Percentiles rank a stretch among this genome's conserved stretches.
Evolutionary conservation across 2,888 invertebrate genomes (phyloP).

Genomic region (Mesopsocus fuscifrons): DNA sequence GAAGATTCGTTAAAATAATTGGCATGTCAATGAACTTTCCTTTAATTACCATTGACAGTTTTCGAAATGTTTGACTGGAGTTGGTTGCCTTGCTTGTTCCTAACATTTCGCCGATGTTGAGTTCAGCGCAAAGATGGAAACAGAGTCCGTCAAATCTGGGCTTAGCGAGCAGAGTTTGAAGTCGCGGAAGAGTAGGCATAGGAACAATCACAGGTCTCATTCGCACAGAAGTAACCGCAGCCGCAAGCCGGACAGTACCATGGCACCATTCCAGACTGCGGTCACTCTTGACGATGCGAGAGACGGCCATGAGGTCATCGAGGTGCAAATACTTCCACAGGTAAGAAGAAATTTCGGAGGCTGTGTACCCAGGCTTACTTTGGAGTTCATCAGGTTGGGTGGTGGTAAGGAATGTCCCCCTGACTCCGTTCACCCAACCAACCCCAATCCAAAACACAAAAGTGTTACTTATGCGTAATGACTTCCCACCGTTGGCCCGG

Average conservation of each 20-base stretch:
- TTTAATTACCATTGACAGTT: not conserved
- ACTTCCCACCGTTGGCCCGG: too few species aligned
- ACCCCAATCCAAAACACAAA: too few species aligned
- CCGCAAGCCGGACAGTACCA: conserved; percentile 37
- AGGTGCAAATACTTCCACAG: conserved; percentile 80
- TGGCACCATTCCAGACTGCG: conserved; percentile 77
- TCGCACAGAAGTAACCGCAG: conserved; percentile 44
- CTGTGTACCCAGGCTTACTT: too few species aligned
- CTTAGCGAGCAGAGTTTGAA: conserved; percentile 67
- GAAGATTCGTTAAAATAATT: not conserved
- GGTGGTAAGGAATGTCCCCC: too few species aligned
- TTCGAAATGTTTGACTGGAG: not conserved
- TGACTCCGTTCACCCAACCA: too few species aligned
- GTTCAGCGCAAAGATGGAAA: conserved; percentile 48
- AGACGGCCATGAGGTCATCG: conserved; percentile 80
- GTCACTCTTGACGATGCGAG: conserved; percentile 61
- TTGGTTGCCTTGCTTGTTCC: too few species aligned
- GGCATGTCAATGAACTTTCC: not conserved
- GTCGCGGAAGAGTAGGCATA: conserved; percentile 23
- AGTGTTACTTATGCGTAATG: too few species aligned
- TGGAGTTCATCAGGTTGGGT: too few species aligned
- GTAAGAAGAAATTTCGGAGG: too few species aligned
- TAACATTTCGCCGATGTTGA: not conserved
- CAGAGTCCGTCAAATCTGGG: conserved; percentile 76
- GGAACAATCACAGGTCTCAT: conserved; percentile 37